These are phyloP conservation scores for Anniella stebbinsi DNA, from an alignment of 2,797 vertebrate genomes.

Conservation along the genomic window DNA sequence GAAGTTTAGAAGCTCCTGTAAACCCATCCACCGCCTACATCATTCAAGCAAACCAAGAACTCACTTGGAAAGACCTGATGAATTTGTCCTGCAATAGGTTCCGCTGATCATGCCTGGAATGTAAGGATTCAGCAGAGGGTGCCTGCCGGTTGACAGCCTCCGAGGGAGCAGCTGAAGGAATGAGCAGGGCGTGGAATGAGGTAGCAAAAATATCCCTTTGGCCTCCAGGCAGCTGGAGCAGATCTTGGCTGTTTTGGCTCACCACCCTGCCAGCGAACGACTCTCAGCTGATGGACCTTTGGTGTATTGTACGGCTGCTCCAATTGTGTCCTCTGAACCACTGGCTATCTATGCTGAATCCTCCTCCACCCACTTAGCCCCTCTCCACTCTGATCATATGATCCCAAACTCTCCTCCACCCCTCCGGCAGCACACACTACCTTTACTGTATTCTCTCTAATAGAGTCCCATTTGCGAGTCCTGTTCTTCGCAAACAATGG, in stretches of 20 bases:
- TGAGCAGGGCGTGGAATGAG: conserved; percentile 74
- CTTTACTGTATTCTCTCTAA: conserved; percentile 83
- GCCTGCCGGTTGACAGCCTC: conserved; percentile 62
- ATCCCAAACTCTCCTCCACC: conserved; percentile 57
- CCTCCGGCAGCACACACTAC: conserved; percentile 59
- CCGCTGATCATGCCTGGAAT: conserved; percentile 81
- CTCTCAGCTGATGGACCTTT: conserved; percentile 66
- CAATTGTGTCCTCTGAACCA: conserved; percentile 68
- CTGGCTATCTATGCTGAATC: conserved; percentile 64
- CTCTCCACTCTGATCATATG: conserved; percentile 71
- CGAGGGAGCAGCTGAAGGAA: conserved; percentile 61
- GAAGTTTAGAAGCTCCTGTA: conserved; percentile 26
- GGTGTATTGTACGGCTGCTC: conserved; percentile 62
- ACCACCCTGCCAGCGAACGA: conserved; percentile 77
- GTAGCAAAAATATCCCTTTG: conserved; percentile 74
- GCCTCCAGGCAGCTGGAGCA: conserved; percentile 68
- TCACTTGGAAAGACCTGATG: conserved; percentile 84
- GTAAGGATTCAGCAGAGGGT: conserved; percentile 44
- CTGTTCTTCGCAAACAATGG: not conserved
- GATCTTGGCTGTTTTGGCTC: conserved; percentile 71
- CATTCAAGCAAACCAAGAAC: conserved; percentile 65
- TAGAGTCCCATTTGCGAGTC: conserved; percentile 69
- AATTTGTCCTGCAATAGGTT: conserved; percentile 78
- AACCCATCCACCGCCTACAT: not conserved
- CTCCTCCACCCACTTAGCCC: conserved; percentile 74